Evolutionary conservation across 2,888 invertebrate genomes (phyloP).

Genomic region (Gnatocerus cornutus): DNA sequence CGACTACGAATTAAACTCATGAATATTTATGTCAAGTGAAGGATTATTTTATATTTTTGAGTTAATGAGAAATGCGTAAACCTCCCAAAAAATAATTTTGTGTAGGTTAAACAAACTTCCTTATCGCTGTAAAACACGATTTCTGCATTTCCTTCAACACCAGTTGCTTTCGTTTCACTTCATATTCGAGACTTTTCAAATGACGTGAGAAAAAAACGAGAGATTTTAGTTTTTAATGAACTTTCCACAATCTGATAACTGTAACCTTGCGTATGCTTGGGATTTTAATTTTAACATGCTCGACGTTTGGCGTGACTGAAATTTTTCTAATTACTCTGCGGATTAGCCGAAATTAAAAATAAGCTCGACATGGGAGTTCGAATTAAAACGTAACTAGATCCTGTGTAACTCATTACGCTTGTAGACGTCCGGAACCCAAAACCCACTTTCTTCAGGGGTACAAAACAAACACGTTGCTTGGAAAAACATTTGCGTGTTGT

Average conservation of each 20-base stretch:
- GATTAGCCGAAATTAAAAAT: not conserved
- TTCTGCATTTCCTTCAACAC: slow-evolving; percentile 11
- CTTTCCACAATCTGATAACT: not conserved
- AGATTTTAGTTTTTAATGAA: not conserved
- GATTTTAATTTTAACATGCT: not conserved
- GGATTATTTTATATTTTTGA: slow-evolving; percentile 39
- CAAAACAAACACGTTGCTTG: slow-evolving; percentile 8
- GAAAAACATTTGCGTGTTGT: slow-evolving; percentile 25
- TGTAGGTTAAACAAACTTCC: slow-evolving; percentile 18
- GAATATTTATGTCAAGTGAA: slow-evolving; percentile 44
- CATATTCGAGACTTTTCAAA: not conserved
- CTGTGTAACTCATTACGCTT: not conserved
- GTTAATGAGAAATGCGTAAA: slow-evolving; percentile 22
- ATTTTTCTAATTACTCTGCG: not conserved
- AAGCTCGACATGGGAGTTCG: too few relatives aligned
- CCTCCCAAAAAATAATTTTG: slow-evolving; percentile 15
- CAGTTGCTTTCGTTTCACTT: slow-evolving; percentile 8
- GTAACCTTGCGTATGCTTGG: not conserved
- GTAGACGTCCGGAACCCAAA: slow-evolving; percentile 1
- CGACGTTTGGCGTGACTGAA: not conserved
- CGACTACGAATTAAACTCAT: slow-evolving; percentile 37
- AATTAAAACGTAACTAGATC: slow-evolving; percentile 26
- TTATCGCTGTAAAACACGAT: slow-evolving; percentile 19
- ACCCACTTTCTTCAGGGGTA: slow-evolving; percentile 1
- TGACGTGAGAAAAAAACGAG: slow-evolving; percentile 7